Conservation (phyloP, 2,797 vertebrate genomes). For the Sus cebifrons region DNA sequence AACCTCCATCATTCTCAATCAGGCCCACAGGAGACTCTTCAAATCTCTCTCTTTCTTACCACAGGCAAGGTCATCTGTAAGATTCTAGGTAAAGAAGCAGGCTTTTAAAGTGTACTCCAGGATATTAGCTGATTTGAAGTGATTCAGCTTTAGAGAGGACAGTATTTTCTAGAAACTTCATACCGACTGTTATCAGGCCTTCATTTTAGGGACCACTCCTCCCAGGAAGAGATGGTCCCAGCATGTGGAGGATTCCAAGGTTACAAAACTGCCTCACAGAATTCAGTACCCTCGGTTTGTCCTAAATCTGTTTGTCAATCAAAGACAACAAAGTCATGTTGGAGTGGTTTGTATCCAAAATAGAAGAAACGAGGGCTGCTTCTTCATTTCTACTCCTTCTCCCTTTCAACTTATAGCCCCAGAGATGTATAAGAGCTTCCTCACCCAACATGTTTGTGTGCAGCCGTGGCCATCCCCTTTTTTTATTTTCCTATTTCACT, state of each 20-base stretch:
- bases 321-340: background rate
- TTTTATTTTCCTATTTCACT: background rate
- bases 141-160: background rate
- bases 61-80: background rate
- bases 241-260: background rate
- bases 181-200: background rate
- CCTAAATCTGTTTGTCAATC: background rate
- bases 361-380: background rate
- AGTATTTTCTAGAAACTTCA: background rate
- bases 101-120: background rate
- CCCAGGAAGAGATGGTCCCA: background rate
- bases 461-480: background rate
- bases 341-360: background rate
- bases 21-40: background rate
- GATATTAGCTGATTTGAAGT: background rate
- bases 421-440: background rate
- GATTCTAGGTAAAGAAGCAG: background rate
- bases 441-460: background rate
- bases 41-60: background rate
- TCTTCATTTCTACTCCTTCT: background rate
- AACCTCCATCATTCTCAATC: background rate
- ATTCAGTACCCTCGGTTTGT: background rate
- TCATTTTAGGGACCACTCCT: background rate
- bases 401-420: background rate
- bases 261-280: background rate